Evolutionary conservation across 2,113 vertebrate genomes (phyloP), one percentile per base, ranked within the genome.

Genomic region (Caloenas nicobarica): DNA sequence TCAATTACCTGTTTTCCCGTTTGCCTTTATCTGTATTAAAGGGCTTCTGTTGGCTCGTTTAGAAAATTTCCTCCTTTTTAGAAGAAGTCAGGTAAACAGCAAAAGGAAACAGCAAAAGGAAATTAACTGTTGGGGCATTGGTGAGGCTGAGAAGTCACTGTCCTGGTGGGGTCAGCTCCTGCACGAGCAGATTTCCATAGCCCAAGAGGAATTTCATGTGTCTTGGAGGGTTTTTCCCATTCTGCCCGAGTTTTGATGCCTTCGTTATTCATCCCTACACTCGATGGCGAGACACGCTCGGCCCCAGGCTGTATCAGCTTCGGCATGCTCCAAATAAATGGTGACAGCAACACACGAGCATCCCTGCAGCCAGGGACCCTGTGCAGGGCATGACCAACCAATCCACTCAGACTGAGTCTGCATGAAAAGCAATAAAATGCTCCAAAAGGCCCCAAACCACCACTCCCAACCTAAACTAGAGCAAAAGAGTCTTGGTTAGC

Each of bases 371-470:
- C 51, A 65, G 26, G 33, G 91, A 82, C 91, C 91, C 89, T 73
- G 78, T 48, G 91, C 48, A 85, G 88, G 81, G 50, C 90, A 56
- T 1, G 64, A 83, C 87, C 96, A 91, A 85, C 84, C 77, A 93
- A 91, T 72, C 65, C 44, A 69, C 29, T n/a, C n/a, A 8, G 44
- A 78, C 70, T 46, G 50, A 18, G 62, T 66, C 34, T 38, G 44
- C 18, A 56, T 2, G 14, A 77, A 31, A 73, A 42, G 19, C 25
- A 42, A 76, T 21, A 66, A 76, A 28, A 14, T 6, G 36, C 29
- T 56, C 86, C n/a, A 24, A 80, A 72, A 58, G 65, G 17, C 38
- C 16, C 48, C 36, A 40, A 73, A 53, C 26, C 54, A 79, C 14
- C 57, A n/a, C 44, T 34, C 78, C 70, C 60, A 76, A 46, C 26